phyloP scores from a whole-genome alignment of 2,797 vertebrate genomes.

The Rhinichthys osculus region DNA sequence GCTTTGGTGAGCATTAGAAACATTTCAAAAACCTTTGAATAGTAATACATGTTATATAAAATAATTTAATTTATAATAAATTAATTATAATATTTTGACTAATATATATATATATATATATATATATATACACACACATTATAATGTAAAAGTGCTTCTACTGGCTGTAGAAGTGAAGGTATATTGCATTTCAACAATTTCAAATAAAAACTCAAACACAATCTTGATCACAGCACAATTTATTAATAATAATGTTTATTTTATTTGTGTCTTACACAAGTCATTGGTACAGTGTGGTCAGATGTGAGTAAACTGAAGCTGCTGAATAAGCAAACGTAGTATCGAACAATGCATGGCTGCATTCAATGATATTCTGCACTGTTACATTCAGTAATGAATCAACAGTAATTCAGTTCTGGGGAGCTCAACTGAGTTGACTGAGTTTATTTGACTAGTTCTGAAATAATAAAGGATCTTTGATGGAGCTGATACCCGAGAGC shows the following conservation, averaged over 20 bases:
- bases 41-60: background rate
- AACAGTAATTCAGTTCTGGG: background rate
- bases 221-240: conserved; percentile 56
- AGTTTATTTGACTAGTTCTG: background rate
- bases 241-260: conserved; percentile 60
- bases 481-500: background rate
- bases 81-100: too few relatives aligned
- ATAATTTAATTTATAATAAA: too few relatives aligned
- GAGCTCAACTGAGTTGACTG: background rate
- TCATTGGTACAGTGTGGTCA: conserved; percentile 36
- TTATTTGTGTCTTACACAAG: conserved; percentile 44
- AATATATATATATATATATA: too few relatives aligned
- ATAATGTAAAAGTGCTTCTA: background rate
- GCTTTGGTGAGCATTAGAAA: background rate
- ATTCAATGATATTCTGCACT: conserved; percentile 2
- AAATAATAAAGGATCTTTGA: background rate
- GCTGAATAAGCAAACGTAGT: conserved; percentile 23
- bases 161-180: background rate
- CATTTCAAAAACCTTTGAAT: background rate
- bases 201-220: conserved; percentile 35
- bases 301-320: conserved; percentile 45
- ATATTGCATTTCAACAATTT: background rate
- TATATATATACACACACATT: too few relatives aligned
- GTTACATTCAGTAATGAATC: conserved; percentile 2
- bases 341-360: background rate